A percentile compares a stretch with the other conserved stretches of the same genome.
Evolutionary conservation across 1,140 invertebrate genomes (phyloP).

Genomic region (Ditylenchus dipsaci): DNA sequence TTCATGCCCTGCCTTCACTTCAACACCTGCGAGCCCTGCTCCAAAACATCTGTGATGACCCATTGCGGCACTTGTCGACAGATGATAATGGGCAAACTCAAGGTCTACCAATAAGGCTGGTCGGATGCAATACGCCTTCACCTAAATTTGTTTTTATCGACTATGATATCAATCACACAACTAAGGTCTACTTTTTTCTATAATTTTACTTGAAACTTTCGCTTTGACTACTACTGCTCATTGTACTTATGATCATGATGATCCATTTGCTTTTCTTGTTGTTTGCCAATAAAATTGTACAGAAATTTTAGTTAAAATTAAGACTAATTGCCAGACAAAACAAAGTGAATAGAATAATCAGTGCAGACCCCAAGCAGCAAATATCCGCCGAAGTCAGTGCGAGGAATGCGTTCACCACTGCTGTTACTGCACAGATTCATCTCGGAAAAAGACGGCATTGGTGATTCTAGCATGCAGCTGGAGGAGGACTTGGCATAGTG

Average conservation of each 20-base stretch:
- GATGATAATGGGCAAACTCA: background rate
- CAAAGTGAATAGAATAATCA: slow-evolving; percentile 48
- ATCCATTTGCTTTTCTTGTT: too few species aligned
- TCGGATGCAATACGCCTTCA: too few species aligned
- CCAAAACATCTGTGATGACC: background rate
- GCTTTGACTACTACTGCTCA: too few species aligned
- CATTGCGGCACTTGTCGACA: background rate
- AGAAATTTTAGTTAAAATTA: too few species aligned
- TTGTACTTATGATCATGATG: too few species aligned
- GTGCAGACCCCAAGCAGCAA: slow-evolving; percentile 42
- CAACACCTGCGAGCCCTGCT: background rate
- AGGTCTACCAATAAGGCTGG: background rate
- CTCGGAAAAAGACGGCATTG: too few species aligned
- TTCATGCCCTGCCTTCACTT: background rate
- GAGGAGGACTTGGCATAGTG: background rate
- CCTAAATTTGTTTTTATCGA: too few species aligned
- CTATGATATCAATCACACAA: too few species aligned
- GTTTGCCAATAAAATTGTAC: too few species aligned
- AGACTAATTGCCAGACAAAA: slow-evolving; percentile 42
- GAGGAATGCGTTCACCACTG: background rate
- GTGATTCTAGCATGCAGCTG: background rate
- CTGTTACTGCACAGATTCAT: background rate
- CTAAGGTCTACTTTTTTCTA: too few species aligned
- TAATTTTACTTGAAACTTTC: too few species aligned
- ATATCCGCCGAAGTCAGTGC: slow-evolving; percentile 37